phyloP scores from a whole-genome alignment of 2,888 invertebrate species.

The Orthosia incerta region DNA sequence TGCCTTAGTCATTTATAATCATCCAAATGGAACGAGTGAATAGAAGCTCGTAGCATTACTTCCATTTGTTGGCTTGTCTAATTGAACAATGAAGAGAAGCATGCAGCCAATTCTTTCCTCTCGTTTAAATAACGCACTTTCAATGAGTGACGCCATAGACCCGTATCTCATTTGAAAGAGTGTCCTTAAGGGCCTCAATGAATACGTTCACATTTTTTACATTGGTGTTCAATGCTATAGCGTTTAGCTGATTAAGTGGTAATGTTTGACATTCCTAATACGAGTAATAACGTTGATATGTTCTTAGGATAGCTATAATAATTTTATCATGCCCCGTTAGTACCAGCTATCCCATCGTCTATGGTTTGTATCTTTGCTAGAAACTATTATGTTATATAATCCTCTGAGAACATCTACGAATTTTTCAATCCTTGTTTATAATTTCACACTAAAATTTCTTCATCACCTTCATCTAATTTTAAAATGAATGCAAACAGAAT shows the following conservation, averaged over 20 bases:
- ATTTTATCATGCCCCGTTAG: neutral
- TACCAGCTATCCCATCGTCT: neutral
- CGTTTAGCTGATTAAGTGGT: neutral
- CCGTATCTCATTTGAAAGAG: conserved; percentile 43
- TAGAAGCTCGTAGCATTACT: conserved; percentile 68
- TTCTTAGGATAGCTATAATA: conserved; percentile 19
- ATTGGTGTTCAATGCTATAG: neutral
- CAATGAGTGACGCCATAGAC: conserved; percentile 62
- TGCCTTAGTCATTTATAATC: conserved; percentile 57
- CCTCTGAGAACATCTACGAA: neutral
- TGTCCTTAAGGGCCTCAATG: conserved; percentile 39
- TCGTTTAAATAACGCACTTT: conserved; percentile 59
- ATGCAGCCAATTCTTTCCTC: conserved; percentile 73
- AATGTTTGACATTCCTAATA: conserved; percentile 18
- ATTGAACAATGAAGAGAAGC: conserved; percentile 75
- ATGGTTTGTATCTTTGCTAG: conserved; percentile 5
- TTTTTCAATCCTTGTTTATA: neutral
- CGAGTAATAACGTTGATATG: neutral
- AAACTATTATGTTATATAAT: conserved; percentile 2
- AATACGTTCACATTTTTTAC: conserved; percentile 36
- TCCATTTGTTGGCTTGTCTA: conserved; percentile 68
- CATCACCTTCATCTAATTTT: neutral
- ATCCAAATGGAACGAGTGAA: conserved; percentile 67
- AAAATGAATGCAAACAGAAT: neutral
- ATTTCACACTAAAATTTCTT: neutral